A percentile compares a stretch with the other conserved stretches of the same genome.
Evolutionary conservation across 2,113 vertebrate species (phyloP).

Genomic region (Mirza zaza): DNA sequence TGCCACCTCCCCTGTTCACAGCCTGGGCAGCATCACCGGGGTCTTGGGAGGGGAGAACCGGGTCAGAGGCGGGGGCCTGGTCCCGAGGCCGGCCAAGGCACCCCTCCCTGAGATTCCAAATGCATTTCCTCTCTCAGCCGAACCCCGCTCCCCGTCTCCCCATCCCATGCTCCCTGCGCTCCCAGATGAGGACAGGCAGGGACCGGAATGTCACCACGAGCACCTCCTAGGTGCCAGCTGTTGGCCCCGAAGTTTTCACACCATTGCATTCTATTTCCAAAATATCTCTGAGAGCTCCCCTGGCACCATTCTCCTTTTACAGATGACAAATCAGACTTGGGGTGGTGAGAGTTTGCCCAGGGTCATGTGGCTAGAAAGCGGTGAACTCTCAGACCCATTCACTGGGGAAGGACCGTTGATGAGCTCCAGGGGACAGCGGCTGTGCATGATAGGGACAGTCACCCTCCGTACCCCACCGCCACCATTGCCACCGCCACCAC

Average conservation of each 20-base stretch:
- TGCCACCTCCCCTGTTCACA: constrained; percentile 68
- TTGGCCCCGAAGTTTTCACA: neutral
- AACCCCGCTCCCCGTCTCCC: no score
- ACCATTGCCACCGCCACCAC: no score
- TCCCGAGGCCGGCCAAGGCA: neutral
- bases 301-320: neutral
- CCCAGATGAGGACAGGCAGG: neutral
- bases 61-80: neutral
- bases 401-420: neutral
- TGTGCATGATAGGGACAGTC: neutral
- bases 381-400: neutral
- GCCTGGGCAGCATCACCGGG: constrained; percentile 64
- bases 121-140: neutral
- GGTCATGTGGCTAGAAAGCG: neutral
- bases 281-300: neutral
- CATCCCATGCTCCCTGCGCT: neutral
- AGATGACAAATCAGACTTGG: neutral
- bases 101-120: neutral
- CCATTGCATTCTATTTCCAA: neutral
- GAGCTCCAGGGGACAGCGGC: neutral
- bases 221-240: neutral
- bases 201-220: no score
- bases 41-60: constrained; percentile 22
- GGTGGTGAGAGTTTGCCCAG: no score
- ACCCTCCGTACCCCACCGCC: neutral